phyloP scores from a whole-genome alignment of 1,140 invertebrate species.

The Glossosoma conforme region DNA sequence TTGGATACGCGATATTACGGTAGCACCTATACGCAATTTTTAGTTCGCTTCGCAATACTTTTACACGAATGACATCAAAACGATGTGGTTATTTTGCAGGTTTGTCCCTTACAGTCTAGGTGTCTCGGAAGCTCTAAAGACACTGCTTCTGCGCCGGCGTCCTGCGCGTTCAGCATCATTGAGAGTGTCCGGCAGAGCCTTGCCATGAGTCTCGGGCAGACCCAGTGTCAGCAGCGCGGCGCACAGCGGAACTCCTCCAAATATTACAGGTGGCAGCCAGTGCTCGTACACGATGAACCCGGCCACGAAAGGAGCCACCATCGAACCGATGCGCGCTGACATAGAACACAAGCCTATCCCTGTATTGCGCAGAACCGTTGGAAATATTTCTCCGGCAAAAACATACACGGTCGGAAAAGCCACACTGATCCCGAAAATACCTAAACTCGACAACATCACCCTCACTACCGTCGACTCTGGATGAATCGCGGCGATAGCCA shows the following conservation, averaged over 20 bases:
- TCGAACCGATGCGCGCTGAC: slow-evolving; percentile 58
- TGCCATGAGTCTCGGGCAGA: slow-evolving; percentile 56
- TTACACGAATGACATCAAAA: too few relatives aligned
- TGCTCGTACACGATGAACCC: slow-evolving; percentile 43
- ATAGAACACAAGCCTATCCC: slow-evolving; percentile 59
- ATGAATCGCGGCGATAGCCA: slow-evolving; percentile 55
- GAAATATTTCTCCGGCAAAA: slow-evolving; percentile 63
- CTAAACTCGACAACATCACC: slow-evolving; percentile 52
- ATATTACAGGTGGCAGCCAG: slow-evolving; percentile 63
- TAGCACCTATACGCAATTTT: too few relatives aligned
- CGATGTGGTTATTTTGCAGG: too few relatives aligned
- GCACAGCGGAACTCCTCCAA: slow-evolving; percentile 59
- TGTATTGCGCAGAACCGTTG: slow-evolving; percentile 62
- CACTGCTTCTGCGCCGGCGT: slow-evolving; percentile 38
- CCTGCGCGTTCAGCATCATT: slow-evolving; percentile 56
- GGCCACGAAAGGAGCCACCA: slow-evolving; percentile 60
- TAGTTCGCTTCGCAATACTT: too few relatives aligned
- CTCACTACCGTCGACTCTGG: not conserved
- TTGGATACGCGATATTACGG: too few relatives aligned
- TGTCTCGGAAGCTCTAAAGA: slow-evolving; percentile 10
- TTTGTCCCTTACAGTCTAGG: slow-evolving; percentile 10
- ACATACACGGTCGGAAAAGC: slow-evolving; percentile 58
- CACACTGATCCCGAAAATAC: slow-evolving; percentile 56
- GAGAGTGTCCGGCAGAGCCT: slow-evolving; percentile 44
- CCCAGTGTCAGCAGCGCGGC: slow-evolving; percentile 59